These are phyloP conservation scores for Crocallis elinguaria DNA, from an alignment of 2,888 invertebrate species.

Conservation along the genomic window DNA sequence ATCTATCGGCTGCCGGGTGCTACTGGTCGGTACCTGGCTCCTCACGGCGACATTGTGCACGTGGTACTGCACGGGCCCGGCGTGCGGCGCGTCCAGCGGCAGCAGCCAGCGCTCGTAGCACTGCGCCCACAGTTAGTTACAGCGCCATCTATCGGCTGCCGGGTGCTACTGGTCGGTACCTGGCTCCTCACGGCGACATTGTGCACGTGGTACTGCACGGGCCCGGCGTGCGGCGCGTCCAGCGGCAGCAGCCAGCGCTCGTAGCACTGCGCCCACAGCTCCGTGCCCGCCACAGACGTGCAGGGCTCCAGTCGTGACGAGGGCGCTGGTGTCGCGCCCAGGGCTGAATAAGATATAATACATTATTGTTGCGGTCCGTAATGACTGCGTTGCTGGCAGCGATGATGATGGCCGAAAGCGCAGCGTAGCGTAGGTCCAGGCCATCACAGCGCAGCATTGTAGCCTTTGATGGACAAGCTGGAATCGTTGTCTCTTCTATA, in stretches of 20 bases:
- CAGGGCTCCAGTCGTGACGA: conserved; percentile 69
- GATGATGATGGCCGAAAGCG: too few relatives aligned
- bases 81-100: conserved; percentile 90
- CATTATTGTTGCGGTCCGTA: too few relatives aligned
- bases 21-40: background rate
- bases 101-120: conserved; percentile 96
- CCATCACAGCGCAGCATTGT: too few relatives aligned
- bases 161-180: background rate
- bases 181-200: conserved; percentile 31
- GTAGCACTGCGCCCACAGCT: conserved; percentile 95
- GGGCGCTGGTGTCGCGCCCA: conserved; percentile 4
- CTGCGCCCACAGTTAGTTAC: conserved; percentile 94
- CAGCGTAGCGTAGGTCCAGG: too few relatives aligned
- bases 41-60: background rate
- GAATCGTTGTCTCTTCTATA: too few relatives aligned
- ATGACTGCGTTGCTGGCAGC: too few relatives aligned
- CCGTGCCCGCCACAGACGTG: conserved; percentile 84
- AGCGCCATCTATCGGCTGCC: too few relatives aligned
- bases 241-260: conserved; percentile 94
- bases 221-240: conserved; percentile 90
- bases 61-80: conserved; percentile 85
- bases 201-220: conserved; percentile 73
- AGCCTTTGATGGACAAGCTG: too few relatives aligned
- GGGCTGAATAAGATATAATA: background rate
- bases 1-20: too few relatives aligned